Evolutionary conservation across 2,797 vertebrate species (phyloP).

Genomic region (Trematomus bernacchii): DNA sequence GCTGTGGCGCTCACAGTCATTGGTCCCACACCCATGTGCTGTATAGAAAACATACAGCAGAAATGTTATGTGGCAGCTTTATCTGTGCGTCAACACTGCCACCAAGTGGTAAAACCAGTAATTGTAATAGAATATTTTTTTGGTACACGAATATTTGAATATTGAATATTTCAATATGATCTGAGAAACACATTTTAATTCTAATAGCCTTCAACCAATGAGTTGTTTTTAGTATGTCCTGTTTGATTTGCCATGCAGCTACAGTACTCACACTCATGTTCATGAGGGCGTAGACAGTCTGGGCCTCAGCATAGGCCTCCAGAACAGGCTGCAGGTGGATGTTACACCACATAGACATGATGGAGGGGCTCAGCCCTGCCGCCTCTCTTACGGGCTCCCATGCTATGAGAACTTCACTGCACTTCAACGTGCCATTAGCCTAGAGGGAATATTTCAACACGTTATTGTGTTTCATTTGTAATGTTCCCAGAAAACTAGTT

Average conservation of each 20-base stretch:
- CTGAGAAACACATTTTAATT: neutral
- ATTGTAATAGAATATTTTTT: neutral
- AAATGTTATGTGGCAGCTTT: constrained; percentile 15
- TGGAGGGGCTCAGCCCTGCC: constrained; percentile 54
- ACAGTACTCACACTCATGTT: constrained; percentile 76
- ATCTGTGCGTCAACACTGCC: constrained; percentile 73
- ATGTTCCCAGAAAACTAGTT: constrained; percentile 50
- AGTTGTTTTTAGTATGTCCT: neutral
- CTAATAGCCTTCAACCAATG: neutral
- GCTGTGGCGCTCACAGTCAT: constrained; percentile 60
- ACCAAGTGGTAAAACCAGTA: constrained; percentile 70
- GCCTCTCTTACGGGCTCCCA: constrained; percentile 74
- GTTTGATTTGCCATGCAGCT: neutral
- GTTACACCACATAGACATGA: constrained; percentile 77
- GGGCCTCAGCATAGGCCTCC: constrained; percentile 26
- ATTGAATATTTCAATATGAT: neutral
- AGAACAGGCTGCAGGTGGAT: constrained; percentile 68
- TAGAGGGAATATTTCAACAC: constrained; percentile 41
- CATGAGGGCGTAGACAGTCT: constrained; percentile 22
- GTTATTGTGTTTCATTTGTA: constrained; percentile 26
- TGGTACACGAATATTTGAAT: neutral
- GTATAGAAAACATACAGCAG: constrained; percentile 51
- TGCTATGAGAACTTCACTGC: constrained; percentile 58
- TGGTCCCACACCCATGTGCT: constrained; percentile 65
- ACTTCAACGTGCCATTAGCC: constrained; percentile 75